Base-by-base conservation (phyloP, 2,113 vertebrate genomes). In the Phalacrocorax aristotelis region DNA sequence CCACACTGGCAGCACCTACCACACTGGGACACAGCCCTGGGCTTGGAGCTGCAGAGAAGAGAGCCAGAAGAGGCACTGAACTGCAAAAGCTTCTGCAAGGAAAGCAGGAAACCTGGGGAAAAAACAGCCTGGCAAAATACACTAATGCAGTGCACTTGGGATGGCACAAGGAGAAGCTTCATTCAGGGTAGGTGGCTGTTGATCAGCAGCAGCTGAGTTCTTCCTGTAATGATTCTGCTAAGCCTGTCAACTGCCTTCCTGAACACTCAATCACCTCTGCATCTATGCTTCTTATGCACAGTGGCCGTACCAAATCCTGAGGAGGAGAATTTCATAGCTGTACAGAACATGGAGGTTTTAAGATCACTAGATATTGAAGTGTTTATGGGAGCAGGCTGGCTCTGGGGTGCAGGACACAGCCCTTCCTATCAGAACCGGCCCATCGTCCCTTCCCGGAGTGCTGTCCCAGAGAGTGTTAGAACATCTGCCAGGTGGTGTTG, bases 1-100 rank as follows among this genome's bases (percentile, higher is more conserved):
- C 27, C 46, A 64, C 17, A 48, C 8, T 0, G 11, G 68, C 52
- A 64, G 58, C 42, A 62, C 36, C 13, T 22, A 11, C 8, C 22
- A 11, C 0, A 0, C 13, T 30, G 12, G 72, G 38, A 34, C 23
- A 78, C 4, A 49, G 18, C 27, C 52, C 20, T 6, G 2, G 38
- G 14, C 9, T 29, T 51, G 26, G 42, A 94, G 32, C 29, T 4
- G 1, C 51, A 36, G 30, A 64, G 29, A 36, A 29, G 30, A 20
- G 32, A n/a, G 22, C 14, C n/a, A 25, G 17, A 72, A 69, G 11
- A 91, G 21, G 36, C 7, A 13, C 2, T 15, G 20, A 65, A 69
- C 65, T 29, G 17, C 30, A 34, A n/a, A 78, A 66, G 14, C 10
- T 71, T 65, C 57, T 34, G 11, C 0, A 4, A 64, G 34, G 20